Evolutionary conservation across 2,113 vertebrate genomes (phyloP).

Genomic region (Sinocyclocheilus maitianheensis): DNA sequence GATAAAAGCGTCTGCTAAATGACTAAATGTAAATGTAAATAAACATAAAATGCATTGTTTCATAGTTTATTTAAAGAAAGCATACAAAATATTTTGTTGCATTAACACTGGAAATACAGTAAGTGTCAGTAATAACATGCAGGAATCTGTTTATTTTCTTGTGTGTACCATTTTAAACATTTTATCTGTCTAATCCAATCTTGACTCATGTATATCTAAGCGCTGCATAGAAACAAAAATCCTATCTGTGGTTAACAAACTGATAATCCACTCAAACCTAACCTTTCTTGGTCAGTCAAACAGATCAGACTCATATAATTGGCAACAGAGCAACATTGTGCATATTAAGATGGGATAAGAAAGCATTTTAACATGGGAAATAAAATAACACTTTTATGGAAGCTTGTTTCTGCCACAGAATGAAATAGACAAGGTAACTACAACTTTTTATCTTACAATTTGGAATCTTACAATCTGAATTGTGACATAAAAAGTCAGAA

Average conservation of each 20-base stretch:
- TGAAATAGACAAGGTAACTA: neutral
- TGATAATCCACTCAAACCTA: neutral
- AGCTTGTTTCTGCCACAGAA: neutral
- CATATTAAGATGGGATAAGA: neutral
- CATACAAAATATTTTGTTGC: conserved; percentile 14
- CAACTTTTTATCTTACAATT: neutral
- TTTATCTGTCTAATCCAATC: neutral
- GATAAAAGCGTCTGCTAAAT: no score
- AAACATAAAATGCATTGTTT: neutral
- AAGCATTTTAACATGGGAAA: neutral
- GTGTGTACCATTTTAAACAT: neutral
- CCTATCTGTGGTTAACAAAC: neutral
- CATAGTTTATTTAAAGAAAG: conserved; percentile 76
- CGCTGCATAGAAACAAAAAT: neutral
- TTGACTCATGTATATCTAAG: neutral
- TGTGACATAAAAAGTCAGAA: no score
- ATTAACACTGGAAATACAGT: conserved; percentile 32
- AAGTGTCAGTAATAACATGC: neutral
- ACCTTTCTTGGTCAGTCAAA: neutral
- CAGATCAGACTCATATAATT: neutral
- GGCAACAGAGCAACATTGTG: neutral
- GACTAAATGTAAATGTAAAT: no score
- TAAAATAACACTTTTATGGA: neutral
- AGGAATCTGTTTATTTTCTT: neutral
- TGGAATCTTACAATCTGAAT: neutral